Evolutionary conservation across 1,140 invertebrate genomes (phyloP), one percentile per base, ranked within the genome.

Genomic region (Pentalonia nigronervosa): DNA sequence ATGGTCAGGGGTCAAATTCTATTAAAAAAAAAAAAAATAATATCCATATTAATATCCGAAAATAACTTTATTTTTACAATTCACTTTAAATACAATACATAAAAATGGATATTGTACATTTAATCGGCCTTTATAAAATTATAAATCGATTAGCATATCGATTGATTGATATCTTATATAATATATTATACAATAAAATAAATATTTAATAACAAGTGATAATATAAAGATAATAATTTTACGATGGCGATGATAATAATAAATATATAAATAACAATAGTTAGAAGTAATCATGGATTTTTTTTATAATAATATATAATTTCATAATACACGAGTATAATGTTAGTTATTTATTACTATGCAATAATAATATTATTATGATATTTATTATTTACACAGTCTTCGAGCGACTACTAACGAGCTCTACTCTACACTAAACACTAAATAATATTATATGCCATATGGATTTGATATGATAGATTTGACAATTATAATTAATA

Each of bases 1-100:
- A n/a, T 0, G 20, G 21, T 4, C 60, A 34, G 6, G 6, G 60
- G n/a, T 76, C 60, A 76, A 76, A 76, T 76, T 76, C n/a, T 76
- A 60, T 25, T 50, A 23, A 76, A 8, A 17, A n/a, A 0, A 76
- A 17, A n/a, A 76, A 76, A 76, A 76, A 60, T 30, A 17, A 67
- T 67, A 30, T 25, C 21, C 4, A 53, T 76, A 76, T 17, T 76
- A 30, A 76, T 76, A 76, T 76, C n/a, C 30, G 6, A 76, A 67
- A 76, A 41, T 84, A 84, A 84, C 83, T 45, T 84, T 84, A 84
- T 84, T 45, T 84, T 84, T 84, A 84, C 83, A 84, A 84, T 84
- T 84, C 21, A 36, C 36, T 84, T 41, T 45, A 21, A 11, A 84
- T 25, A 84, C 83, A 84, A 14, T 84, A 41, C 23, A 84, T 84